These are phyloP conservation scores for Amphilophus citrinellus DNA, from an alignment of 2,113 vertebrate genomes.

Conservation along the genomic window DNA sequence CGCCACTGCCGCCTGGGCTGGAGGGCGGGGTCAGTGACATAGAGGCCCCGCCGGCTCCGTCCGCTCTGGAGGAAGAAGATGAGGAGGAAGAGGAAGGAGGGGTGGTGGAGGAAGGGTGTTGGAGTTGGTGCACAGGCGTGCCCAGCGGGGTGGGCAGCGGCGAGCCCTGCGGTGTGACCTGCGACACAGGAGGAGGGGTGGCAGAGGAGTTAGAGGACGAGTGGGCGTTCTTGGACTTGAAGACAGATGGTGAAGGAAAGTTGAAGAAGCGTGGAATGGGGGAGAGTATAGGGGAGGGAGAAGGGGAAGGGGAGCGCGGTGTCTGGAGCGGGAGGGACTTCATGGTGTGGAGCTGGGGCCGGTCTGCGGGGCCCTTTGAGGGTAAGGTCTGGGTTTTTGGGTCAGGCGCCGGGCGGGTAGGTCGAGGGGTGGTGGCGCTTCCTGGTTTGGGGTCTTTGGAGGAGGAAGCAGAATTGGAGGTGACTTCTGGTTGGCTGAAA, in stretches of 20 bases:
- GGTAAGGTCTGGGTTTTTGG: constrained; percentile 93
- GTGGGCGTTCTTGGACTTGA: constrained; percentile 82
- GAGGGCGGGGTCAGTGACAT: constrained; percentile 87
- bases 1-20: constrained; percentile 85
- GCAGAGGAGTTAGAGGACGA: constrained; percentile 80
- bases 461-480: constrained; percentile 71
- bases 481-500: constrained; percentile 87
- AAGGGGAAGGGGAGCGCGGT: constrained; percentile 79
- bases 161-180: constrained; percentile 90
- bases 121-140: constrained; percentile 86
- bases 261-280: constrained; percentile 86
- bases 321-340: constrained; percentile 87
- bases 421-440: constrained; percentile 75
- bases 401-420: constrained; percentile 78
- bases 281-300: constrained; percentile 81
- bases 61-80: constrained; percentile 83
- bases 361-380: constrained; percentile 83
- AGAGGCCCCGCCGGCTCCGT: constrained; percentile 77
- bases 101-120: constrained; percentile 81
- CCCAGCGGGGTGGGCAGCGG: constrained; percentile 85
- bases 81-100: constrained; percentile 83
- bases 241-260: constrained; percentile 87
- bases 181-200: constrained; percentile 81
- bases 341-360: constrained; percentile 87
- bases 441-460: constrained; percentile 83